Conservation (phyloP, 1,140 invertebrate species). For the Lasaia peninsularis region DNA sequence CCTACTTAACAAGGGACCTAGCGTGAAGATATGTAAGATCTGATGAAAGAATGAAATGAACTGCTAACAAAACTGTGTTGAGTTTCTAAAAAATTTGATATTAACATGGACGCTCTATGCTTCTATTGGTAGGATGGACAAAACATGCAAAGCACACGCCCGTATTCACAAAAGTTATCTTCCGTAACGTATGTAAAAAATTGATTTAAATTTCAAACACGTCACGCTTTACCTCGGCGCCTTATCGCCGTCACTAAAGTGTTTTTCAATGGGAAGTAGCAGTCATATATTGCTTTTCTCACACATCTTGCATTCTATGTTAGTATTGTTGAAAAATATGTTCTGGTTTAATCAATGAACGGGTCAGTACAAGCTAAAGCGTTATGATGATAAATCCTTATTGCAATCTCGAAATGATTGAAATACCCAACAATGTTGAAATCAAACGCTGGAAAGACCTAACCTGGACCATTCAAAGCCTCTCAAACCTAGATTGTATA, state of each 20-base stretch:
- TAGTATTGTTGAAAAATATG: constrained; percentile 28
- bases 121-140: constrained; percentile 7
- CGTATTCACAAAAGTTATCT: constrained; percentile 17
- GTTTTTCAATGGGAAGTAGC: constrained; percentile 40
- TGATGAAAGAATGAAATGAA: no score
- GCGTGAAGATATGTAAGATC: no score
- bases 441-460: constrained; percentile 49
- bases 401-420: constrained; percentile 9
- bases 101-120: not conserved
- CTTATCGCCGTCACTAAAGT: constrained; percentile 26
- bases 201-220: constrained; percentile 43
- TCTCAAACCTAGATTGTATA: constrained; percentile 24
- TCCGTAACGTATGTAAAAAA: constrained; percentile 25
- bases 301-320: constrained; percentile 58
- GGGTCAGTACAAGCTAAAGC: constrained; percentile 5
- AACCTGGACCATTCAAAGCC: constrained; percentile 45
- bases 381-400: constrained; percentile 12
- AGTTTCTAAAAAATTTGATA: not conserved
- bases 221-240: constrained; percentile 25
- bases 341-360: constrained; percentile 1
- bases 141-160: constrained; percentile 14
- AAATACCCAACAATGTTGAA: constrained; percentile 23
- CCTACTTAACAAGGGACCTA: no score
- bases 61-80: no score
- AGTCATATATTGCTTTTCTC: constrained; percentile 56